These are phyloP conservation scores for Erpornis zantholeuca DNA, from an alignment of 2,113 vertebrate species.

Conservation along the genomic window DNA sequence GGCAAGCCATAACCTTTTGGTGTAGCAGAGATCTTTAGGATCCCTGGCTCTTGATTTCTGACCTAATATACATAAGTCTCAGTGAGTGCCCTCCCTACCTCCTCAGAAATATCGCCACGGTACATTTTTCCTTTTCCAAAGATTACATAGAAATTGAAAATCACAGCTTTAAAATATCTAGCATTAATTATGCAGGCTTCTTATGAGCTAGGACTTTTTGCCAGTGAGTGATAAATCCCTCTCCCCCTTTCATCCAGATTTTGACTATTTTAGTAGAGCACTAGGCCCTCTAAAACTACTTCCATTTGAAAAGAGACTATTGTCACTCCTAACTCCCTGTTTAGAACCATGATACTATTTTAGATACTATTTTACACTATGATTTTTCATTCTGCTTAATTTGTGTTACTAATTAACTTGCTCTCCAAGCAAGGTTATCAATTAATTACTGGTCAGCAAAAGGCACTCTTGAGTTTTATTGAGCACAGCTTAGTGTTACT, in stretches of 20 bases:
- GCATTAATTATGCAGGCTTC: constrained; percentile 20
- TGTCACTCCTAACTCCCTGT: background rate
- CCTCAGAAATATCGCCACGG: background rate
- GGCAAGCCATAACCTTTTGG: background rate
- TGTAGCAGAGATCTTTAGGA: background rate
- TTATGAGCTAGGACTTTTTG: background rate
- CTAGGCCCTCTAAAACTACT: background rate
- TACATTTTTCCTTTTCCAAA: background rate
- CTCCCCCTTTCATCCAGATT: background rate
- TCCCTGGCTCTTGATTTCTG: background rate
- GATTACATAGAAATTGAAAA: background rate
- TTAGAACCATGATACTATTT: background rate
- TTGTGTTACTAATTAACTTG: background rate
- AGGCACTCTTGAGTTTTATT: background rate
- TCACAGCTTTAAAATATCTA: background rate
- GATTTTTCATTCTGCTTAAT: background rate
- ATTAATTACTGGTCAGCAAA: background rate
- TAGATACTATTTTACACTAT: background rate
- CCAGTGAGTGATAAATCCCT: background rate
- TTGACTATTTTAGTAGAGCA: background rate
- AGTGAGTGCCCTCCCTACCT: background rate
- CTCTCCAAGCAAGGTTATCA: background rate
- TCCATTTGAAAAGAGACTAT: background rate
- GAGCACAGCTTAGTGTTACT: background rate
- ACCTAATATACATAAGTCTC: background rate